Conservation (phyloP, 2,113 vertebrate genomes). For the Stegastes partitus region DNA sequence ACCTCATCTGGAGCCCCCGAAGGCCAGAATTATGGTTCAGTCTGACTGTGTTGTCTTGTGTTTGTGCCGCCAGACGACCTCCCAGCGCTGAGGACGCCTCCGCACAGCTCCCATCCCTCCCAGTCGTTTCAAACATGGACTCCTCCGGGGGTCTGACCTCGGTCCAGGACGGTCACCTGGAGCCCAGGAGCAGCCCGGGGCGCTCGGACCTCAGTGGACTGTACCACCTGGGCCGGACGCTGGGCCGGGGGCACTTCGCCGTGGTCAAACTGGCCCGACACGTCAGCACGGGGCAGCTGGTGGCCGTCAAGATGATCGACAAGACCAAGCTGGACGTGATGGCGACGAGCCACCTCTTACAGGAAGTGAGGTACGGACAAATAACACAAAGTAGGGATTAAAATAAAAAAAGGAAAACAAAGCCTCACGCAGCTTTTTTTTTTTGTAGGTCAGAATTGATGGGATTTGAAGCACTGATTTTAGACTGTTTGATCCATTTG, state of each 20-base stretch:
- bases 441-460: conserved; percentile 1
- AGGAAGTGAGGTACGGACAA: conserved; percentile 86
- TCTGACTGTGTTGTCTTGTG: conserved; percentile 42
- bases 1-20: conserved; percentile 47
- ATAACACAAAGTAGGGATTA: not conserved
- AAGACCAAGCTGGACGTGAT: conserved; percentile 89
- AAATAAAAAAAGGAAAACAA: too few species aligned
- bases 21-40: conserved; percentile 15
- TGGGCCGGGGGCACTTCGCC: conserved; percentile 91
- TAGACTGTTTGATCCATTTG: not conserved
- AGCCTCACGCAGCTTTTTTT: not conserved
- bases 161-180: conserved; percentile 67
- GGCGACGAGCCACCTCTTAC: conserved; percentile 88
- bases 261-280: conserved; percentile 91
- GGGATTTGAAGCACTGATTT: not conserved
- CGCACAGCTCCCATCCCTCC: not conserved
- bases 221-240: conserved; percentile 89
- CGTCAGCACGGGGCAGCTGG: conserved; percentile 88
- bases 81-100: conserved; percentile 39
- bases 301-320: conserved; percentile 93
- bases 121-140: conserved; percentile 62
- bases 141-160: conserved; percentile 28
- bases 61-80: conserved; percentile 60
- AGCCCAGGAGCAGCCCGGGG: conserved; percentile 69
- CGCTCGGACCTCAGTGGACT: conserved; percentile 87